Base-by-base conservation (phyloP, 2,888 invertebrate species). In the Disparrhopalites patrizii region DNA sequence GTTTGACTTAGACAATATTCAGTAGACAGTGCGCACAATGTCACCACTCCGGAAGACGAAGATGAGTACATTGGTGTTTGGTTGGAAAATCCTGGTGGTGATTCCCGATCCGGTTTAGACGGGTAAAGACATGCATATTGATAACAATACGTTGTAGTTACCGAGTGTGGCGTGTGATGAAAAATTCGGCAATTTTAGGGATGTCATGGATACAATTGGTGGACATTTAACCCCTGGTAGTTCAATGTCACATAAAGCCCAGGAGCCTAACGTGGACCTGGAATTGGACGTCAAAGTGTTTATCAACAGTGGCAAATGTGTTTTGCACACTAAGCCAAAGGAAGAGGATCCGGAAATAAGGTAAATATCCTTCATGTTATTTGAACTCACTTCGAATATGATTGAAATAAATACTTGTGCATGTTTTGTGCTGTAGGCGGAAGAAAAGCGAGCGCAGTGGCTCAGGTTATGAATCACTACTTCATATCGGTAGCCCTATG, bases 281-380 rank as follows among this genome's bases (percentile, higher is more conserved):
- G 95, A 97, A 78, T 81, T 98, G 75, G 96, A 96, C 79, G 91
- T 98, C 5, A 95, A 95, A 81, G 95, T 97, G 51, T 86, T 94
- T 76, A 93, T 98, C 68, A 96, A 95, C 80, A 93, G 93, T 76
- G 97, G 97, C 8, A 94, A 96, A 80, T 98, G 97, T 80, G 94
- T 95, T 33, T 83, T 98, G 38, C 96, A 97, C 79, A 96, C 96
- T 1, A 93, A 92, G 80, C 91, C 79, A 64, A 85, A 81, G 75
- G 88, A 88, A 66, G 89, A 87, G 69, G 80, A 85, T 28, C 69
- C 63, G 13, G 63, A 75, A 36, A 51, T 38, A 13, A 47, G 67
- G 65, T 69, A 69, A 18, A 10, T 18, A n/a, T 18, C n/a, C 7
- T 47, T 47, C 7, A 47, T 47, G 50, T 52, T 20, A 63, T n/a